phyloP scores from a whole-genome alignment of 2,113 vertebrate genomes.

The Macquaria australasica region DNA sequence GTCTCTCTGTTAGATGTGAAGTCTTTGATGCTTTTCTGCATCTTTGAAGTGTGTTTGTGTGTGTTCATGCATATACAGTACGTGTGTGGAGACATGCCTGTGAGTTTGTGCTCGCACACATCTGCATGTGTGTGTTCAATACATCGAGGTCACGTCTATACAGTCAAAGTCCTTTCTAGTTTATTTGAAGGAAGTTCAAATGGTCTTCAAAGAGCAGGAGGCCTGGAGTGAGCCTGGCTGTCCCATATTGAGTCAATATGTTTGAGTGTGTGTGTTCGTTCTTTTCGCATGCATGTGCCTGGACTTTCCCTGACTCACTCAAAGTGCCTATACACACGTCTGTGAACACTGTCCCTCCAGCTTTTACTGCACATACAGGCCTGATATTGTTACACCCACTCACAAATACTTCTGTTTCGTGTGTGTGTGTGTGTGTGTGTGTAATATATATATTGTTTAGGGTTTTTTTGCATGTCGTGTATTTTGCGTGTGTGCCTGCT shows the following conservation, averaged over 20 bases:
- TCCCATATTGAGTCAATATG: slow-evolving; percentile 40
- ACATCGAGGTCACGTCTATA: not conserved
- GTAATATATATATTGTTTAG: not conserved
- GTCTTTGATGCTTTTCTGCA: slow-evolving; percentile 44
- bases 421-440: too few relatives aligned
- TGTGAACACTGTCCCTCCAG: slow-evolving; percentile 48
- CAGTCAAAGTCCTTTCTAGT: slow-evolving; percentile 35
- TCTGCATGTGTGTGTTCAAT: not conserved
- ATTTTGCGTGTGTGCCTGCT: not conserved
- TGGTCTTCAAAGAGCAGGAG: slow-evolving; percentile 71
- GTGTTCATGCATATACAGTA: not conserved
- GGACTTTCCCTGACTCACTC: slow-evolving; percentile 23
- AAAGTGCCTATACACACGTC: slow-evolving; percentile 33
- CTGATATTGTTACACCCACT: slow-evolving; percentile 26
- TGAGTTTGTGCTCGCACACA: not conserved
- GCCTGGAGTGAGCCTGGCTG: slow-evolving; percentile 36
- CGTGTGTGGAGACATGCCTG: not conserved
- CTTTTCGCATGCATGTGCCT: slow-evolving; percentile 50
- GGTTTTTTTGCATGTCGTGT: not conserved
- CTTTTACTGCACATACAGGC: slow-evolving; percentile 22
- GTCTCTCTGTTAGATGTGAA: slow-evolving; percentile 34
- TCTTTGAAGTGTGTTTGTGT: slow-evolving; percentile 52
- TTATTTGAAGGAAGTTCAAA: slow-evolving; percentile 73
- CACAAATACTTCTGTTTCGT: not conserved
- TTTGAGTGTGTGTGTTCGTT: slow-evolving; percentile 1